phyloP scores from a whole-genome alignment of 2,888 invertebrate genomes.

The Agapetus fuscipes region DNA sequence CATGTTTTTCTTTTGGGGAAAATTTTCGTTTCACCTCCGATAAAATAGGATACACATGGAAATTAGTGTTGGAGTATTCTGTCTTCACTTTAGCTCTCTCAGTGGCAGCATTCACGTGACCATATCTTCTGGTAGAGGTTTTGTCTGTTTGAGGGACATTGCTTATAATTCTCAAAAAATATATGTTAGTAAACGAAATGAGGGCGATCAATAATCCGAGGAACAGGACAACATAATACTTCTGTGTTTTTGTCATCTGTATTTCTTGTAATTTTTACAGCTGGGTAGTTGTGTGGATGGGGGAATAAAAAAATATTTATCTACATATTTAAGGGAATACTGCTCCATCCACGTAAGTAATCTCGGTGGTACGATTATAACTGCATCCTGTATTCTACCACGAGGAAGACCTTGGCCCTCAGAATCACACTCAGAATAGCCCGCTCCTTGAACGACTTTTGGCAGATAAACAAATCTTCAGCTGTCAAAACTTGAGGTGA shows the following conservation, averaged over 20 bases:
- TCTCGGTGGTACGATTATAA: background rate
- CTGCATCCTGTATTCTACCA: background rate
- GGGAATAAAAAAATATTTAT: too few species aligned
- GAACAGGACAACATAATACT: slow-evolving; percentile 20
- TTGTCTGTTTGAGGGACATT: too few species aligned
- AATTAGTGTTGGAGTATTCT: slow-evolving; percentile 10
- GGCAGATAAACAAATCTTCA: slow-evolving; percentile 4
- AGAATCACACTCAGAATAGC: too few species aligned
- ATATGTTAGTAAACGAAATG: slow-evolving; percentile 28
- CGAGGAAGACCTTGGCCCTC: slow-evolving; percentile 11
- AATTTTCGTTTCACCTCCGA: slow-evolving; percentile 8
- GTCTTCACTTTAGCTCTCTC: slow-evolving; percentile 4
- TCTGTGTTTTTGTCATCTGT: slow-evolving; percentile 21
- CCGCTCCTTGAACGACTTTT: slow-evolving; percentile 11
- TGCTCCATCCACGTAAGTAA: slow-evolving; percentile 1
- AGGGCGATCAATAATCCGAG: slow-evolving; percentile 18
- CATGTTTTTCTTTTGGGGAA: slow-evolving; percentile 27
- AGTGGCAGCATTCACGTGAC: too few species aligned
- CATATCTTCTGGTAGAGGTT: too few species aligned
- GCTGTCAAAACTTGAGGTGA: too few species aligned
- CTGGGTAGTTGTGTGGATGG: too few species aligned
- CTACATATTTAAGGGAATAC: too few species aligned
- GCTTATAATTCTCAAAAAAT: slow-evolving; percentile 34
- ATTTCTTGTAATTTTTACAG: slow-evolving; percentile 6
- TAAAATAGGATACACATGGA: slow-evolving; percentile 10